A percentile compares a stretch with the other conserved stretches of the same genome.
phyloP scores from a whole-genome alignment of 2,113 vertebrate species.

The Phycodurus eques region DNA sequence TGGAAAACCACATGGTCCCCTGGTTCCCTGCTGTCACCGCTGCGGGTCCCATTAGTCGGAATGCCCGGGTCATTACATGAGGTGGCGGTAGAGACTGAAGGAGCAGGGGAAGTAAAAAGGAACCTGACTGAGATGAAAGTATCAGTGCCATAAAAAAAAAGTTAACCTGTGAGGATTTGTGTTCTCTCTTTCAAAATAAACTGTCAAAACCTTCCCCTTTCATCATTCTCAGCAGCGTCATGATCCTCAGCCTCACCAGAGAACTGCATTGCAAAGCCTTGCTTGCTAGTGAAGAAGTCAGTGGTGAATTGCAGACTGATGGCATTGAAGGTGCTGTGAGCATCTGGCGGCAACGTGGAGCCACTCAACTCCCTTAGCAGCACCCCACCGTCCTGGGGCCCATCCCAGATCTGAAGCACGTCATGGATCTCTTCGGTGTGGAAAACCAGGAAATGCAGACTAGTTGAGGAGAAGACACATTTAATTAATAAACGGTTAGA shows the following conservation, averaged over 20 bases:
- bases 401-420: constrained; percentile 92
- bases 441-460: constrained; percentile 95
- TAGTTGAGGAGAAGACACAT: constrained; percentile 43
- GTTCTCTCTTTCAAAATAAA: neutral
- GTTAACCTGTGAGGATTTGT: neutral
- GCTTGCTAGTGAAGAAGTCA: constrained; percentile 98
- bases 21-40: constrained; percentile 87
- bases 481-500: constrained; percentile 9
- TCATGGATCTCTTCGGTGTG: constrained; percentile 97
- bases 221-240: neutral
- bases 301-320: constrained; percentile 95
- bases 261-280: constrained; percentile 94
- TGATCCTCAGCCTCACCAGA: constrained; percentile 73
- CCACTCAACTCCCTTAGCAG: constrained; percentile 89
- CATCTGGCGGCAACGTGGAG: constrained; percentile 77
- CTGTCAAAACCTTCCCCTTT: neutral
- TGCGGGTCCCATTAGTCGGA: constrained; percentile 91
- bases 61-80: constrained; percentile 96
- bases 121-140: constrained; percentile 11
- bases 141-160: neutral
- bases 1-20: constrained; percentile 91
- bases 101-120: constrained; percentile 6
- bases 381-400: constrained; percentile 90
- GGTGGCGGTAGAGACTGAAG: constrained; percentile 90
- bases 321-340: constrained; percentile 93